A percentile compares a stretch with the other conserved stretches of the same genome.
These are phyloP conservation scores for Lanius collurio DNA, from an alignment of 2,113 vertebrate species.

Conservation along the genomic window DNA sequence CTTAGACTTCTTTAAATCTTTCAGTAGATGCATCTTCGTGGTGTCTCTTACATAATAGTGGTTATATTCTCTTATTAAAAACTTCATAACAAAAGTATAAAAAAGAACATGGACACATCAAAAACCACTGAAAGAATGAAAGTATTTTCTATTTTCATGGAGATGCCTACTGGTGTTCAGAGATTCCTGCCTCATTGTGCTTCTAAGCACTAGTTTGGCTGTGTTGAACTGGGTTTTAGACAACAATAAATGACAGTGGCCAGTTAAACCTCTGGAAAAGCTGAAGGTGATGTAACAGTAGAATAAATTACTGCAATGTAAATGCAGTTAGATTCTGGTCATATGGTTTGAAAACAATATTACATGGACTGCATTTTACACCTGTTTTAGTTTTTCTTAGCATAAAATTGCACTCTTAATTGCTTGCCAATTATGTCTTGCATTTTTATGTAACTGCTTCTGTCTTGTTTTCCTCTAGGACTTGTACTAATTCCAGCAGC, in stretches of 20 bases:
- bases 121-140: not conserved
- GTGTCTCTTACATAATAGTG: not conserved
- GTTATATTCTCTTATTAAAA: not conserved
- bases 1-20: not conserved
- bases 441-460: slow-evolving; percentile 22
- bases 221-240: not conserved
- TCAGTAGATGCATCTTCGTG: not conserved
- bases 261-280: not conserved
- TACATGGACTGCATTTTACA: not conserved
- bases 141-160: not conserved
- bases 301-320: not conserved
- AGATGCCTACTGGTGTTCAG: not conserved
- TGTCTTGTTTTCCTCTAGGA: slow-evolving; percentile 71
- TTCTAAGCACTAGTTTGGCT: not conserved
- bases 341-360: not conserved
- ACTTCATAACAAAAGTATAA: not conserved
- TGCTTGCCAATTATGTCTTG: not conserved
- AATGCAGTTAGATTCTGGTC: not conserved
- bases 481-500: slow-evolving; percentile 80
- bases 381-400: not conserved
- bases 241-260: not conserved
- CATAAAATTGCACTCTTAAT: not conserved
- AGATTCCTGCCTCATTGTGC: not conserved
- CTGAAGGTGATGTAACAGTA: not conserved
- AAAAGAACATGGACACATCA: not conserved